Percentiles rank a stretch among this genome's conserved stretches.
These are phyloP conservation scores for Strix aluco DNA, from an alignment of 2,113 vertebrate species.

Conservation along the genomic window DNA sequence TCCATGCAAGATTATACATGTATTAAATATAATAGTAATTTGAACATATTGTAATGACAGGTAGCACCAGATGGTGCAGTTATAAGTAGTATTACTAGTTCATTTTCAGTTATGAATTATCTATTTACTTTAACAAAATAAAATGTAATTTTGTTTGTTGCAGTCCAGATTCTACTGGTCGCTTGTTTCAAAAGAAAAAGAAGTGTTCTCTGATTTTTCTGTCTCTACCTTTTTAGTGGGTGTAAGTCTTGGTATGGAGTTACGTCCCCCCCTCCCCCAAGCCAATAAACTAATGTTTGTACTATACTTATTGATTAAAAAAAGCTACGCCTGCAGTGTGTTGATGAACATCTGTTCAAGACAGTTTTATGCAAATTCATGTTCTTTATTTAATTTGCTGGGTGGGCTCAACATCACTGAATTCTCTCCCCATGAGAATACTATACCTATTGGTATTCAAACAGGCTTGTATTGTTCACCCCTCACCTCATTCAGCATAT, in stretches of 20 bases:
- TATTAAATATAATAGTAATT: not conserved
- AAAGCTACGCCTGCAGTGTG: not conserved
- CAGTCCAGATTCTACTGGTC: not conserved
- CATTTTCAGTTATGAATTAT: not conserved
- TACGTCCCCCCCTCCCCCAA: not conserved
- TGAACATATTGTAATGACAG: not conserved
- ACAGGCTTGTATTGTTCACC: not conserved
- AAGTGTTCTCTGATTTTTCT: not conserved
- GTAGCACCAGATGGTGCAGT: not conserved
- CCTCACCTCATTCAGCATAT: not conserved
- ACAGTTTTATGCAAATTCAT: slow-evolving; percentile 28
- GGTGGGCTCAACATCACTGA: slow-evolving; percentile 1
- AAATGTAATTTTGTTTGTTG: not conserved
- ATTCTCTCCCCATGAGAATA: not conserved
- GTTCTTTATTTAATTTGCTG: slow-evolving; percentile 25
- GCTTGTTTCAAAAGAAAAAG: not conserved
- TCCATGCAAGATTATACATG: not conserved
- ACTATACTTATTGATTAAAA: not conserved
- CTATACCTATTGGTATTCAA: not conserved
- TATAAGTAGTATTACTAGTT: not conserved
- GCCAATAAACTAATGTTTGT: not conserved
- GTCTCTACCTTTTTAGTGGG: not conserved
- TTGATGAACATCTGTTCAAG: slow-evolving; percentile 39
- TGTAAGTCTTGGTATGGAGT: not conserved
- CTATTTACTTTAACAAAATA: not conserved